Percentiles rank a stretch among this genome's conserved stretches.
phyloP scores from a whole-genome alignment of 2,797 vertebrate genomes.

The Lateolabrax maculatus region DNA sequence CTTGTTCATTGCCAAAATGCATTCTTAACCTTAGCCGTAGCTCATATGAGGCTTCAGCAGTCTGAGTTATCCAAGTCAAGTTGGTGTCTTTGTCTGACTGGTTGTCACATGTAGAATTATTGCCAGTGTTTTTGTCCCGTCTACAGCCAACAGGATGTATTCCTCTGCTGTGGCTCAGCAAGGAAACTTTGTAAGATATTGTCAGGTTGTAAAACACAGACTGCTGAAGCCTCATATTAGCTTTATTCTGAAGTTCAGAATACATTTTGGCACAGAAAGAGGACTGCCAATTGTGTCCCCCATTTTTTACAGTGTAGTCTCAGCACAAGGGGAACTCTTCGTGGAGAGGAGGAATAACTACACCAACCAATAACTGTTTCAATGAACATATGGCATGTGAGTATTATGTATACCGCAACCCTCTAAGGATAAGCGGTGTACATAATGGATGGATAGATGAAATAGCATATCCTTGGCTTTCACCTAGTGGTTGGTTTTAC shows the following conservation, averaged over 20 bases:
- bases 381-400: not conserved
- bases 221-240: not conserved
- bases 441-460: too few species aligned
- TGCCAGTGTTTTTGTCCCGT: not conserved
- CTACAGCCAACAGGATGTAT: not conserved
- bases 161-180: not conserved
- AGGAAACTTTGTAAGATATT: not conserved
- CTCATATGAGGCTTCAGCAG: not conserved
- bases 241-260: not conserved
- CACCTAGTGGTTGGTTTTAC: constrained; percentile 8
- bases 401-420: too few species aligned
- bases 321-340: not conserved
- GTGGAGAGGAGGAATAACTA: not conserved
- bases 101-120: not conserved
- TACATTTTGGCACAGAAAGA: not conserved
- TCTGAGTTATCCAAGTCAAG: not conserved
- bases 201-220: constrained; percentile 3
- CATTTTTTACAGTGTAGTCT: not conserved
- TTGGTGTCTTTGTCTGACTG: not conserved
- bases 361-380: not conserved
- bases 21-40: not conserved
- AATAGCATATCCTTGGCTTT: constrained; percentile 24
- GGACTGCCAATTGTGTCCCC: not conserved
- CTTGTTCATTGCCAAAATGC: not conserved
- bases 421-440: too few species aligned